These are phyloP conservation scores for Cirrhinus mrigala DNA, from an alignment of 2,797 vertebrate genomes.

Conservation along the genomic window DNA sequence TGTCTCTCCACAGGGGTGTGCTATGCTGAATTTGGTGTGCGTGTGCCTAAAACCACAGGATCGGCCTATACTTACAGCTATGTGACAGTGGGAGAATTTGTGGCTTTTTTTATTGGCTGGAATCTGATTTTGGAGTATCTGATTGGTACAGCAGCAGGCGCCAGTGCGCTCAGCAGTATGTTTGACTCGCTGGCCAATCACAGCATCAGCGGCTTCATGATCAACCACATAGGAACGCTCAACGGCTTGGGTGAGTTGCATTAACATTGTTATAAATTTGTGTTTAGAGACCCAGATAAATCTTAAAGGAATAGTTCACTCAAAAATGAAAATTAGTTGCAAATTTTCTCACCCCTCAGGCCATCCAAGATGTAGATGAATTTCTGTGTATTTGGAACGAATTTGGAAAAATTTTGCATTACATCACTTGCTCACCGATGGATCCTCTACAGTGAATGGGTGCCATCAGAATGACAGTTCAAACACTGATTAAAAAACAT, in stretches of 20 bases:
- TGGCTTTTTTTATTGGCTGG: conserved; percentile 99
- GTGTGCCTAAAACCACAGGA: conserved; percentile 96
- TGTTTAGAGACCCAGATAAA: neutral
- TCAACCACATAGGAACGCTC: conserved; percentile 86
- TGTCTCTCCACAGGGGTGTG: conserved; percentile 86
- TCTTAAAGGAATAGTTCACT: neutral
- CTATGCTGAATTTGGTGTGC: conserved; percentile 96
- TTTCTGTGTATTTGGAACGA: neutral
- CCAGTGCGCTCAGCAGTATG: conserved; percentile 98
- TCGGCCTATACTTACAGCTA: conserved; percentile 99
- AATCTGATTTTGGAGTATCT: conserved; percentile 97
- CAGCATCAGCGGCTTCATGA: conserved; percentile 95
- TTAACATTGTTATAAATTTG: neutral
- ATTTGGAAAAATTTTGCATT: neutral
- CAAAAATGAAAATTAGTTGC: neutral
- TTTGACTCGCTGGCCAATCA: conserved; percentile 97
- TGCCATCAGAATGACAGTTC: neutral
- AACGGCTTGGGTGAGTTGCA: conserved; percentile 87
- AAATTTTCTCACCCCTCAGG: neutral
- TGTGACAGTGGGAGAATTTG: conserved; percentile 95
- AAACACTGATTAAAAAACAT: neutral
- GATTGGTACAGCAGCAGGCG: conserved; percentile 94
- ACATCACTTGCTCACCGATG: neutral
- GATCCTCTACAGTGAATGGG: neutral
- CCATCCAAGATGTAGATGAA: neutral